A percentile compares a stretch with the other conserved stretches of the same genome.
These are phyloP conservation scores for Paedocypris micromegethes DNA, from an alignment of 2,797 vertebrate species.

Conservation along the genomic window DNA sequence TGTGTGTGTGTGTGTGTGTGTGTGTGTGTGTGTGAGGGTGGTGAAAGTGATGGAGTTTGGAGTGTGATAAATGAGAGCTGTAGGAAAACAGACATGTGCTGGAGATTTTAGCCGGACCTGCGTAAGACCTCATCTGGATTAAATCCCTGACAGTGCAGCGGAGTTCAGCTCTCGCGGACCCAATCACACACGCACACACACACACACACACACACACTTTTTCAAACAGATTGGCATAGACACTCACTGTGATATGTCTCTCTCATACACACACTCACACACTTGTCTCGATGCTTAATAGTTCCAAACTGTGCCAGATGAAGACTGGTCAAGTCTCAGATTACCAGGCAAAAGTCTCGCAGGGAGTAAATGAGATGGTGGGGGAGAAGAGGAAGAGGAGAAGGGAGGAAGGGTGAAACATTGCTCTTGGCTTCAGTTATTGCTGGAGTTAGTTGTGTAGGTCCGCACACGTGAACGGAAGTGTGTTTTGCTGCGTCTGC, in stretches of 20 bases:
- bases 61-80: constrained; percentile 35
- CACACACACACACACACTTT: not conserved
- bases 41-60: constrained; percentile 23
- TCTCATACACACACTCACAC: not conserved
- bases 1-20: constrained; percentile 15
- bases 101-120: constrained; percentile 26
- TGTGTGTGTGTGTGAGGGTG: constrained; percentile 13
- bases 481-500: constrained; percentile 22
- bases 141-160: constrained; percentile 11
- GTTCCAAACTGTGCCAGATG: constrained; percentile 11
- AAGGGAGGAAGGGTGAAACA: constrained; percentile 3
- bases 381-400: constrained; percentile 1
- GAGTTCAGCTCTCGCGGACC: constrained; percentile 19
- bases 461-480: not conserved
- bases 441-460: not conserved
- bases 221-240: constrained; percentile 6
- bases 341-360: constrained; percentile 27
- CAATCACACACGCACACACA: not conserved
- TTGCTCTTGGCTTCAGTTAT: constrained; percentile 6
- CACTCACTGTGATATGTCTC: not conserved
- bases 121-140: constrained; percentile 25
- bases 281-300: constrained; percentile 19
- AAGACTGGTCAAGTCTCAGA: constrained; percentile 17
- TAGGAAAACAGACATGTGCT: constrained; percentile 20
- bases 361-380: constrained; percentile 3